A percentile compares a stretch with the other conserved stretches of the same genome.
Conservation (phyloP, 53 echinoderm and acorn worm species). For the Echinometra lucunter region DNA sequence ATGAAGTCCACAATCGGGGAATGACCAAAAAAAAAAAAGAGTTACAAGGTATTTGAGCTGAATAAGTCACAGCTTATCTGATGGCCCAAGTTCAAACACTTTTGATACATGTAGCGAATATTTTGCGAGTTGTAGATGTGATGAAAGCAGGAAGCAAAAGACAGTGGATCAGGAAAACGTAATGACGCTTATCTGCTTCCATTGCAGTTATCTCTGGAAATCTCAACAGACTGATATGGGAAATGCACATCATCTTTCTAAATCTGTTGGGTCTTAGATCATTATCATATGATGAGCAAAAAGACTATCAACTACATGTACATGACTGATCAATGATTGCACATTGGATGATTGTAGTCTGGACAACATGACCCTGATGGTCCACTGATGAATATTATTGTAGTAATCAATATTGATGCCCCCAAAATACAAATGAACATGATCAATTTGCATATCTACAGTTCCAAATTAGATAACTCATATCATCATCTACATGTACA, state of each 20-base stretch:
- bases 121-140: not conserved
- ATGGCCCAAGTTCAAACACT: constrained; percentile 25
- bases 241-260: constrained; percentile 26
- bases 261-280: not conserved
- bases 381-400: not conserved
- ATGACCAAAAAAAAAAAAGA: constrained; percentile 45
- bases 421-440: too few species aligned
- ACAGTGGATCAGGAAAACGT: constrained; percentile 17
- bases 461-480: too few species aligned
- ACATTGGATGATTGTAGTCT: not conserved
- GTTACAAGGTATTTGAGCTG: constrained; percentile 17
- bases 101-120: constrained; percentile 39
- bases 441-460: too few species aligned
- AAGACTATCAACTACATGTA: not conserved
- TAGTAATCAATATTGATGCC: not conserved
- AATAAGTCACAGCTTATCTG: constrained; percentile 42
- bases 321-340: not conserved
- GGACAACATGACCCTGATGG: not conserved
- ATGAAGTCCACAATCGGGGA: constrained; percentile 47
- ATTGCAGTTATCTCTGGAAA: not conserved
- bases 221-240: constrained; percentile 23
- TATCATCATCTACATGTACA: too few species aligned
- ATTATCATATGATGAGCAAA: not conserved
- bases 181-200: constrained; percentile 30
- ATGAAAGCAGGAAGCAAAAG: not conserved